Evolutionary conservation across 92 coral and sea anemone species (phyloP), one percentile per base, ranked within the genome.

Genomic region (Blastomussa wellsi): DNA sequence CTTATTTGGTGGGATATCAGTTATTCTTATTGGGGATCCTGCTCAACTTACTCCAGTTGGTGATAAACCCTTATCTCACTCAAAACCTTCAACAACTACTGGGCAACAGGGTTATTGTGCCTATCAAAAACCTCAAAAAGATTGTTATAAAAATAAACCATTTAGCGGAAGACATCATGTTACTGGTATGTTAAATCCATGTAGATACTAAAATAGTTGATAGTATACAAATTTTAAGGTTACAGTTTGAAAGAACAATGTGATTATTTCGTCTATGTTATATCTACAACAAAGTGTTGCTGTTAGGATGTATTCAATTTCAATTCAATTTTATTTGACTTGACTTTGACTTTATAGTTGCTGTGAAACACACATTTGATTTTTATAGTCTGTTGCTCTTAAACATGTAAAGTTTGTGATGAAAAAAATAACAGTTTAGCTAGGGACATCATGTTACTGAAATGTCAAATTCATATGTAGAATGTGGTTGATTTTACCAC

Each of bases 11-110:
- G 89, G 95, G 22, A 92, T 78, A 66, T 87, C 95, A 35, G 59
- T 92, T 19, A 86, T 90, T 79, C 76, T 90, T 53, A 82, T 86
- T 82, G 91, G 90, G 39, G 91, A 91, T 81, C 94, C 92, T 68
- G 92, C 82, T 42, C 90, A 91, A 79, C 79, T 88, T 37, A 92
- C 94, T 12, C 94, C 94, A 59, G 94, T 91, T 72, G 89, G 86
- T 59, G 92, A 91, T 37, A 92, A 92, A 32, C 88, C 94, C 4
- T 79, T 92, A 65, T 89, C 85, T 57, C 94, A 89, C 79, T 77
- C 89, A 10, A 78, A 86, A 36, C 90, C 90, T 7, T 85, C 90
- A 22, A 85, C 44, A 60, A 28, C 47, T 64, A 84, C 68, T 26
- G 92, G 72, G 11, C 80, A 89, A 74, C 92, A 89, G 60, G 90